phyloP scores from a whole-genome alignment of 2,888 invertebrate genomes.

The Apodemia mormo region DNA sequence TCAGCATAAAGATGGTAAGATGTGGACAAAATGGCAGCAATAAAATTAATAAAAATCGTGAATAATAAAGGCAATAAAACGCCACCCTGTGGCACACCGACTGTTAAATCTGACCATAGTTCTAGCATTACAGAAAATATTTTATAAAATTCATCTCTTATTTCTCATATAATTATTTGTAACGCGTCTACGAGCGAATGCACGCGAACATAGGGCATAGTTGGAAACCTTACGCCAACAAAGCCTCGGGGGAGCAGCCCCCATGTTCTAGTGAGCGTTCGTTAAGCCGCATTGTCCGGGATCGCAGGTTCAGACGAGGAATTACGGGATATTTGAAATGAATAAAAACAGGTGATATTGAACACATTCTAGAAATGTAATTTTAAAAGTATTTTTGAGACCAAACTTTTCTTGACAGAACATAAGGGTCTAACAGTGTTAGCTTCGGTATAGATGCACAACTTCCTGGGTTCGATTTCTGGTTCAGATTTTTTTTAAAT shows the following conservation, averaged over 20 bases:
- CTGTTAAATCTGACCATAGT: too few species aligned
- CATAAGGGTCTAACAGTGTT: too few species aligned
- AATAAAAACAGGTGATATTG: background rate
- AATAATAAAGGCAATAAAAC: too few species aligned
- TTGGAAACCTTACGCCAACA: constrained; percentile 25
- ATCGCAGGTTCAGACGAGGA: constrained; percentile 33
- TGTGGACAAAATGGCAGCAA: too few species aligned
- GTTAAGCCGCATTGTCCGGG: constrained; percentile 57
- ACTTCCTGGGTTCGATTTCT: too few species aligned
- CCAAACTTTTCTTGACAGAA: too few species aligned
- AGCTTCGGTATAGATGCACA: too few species aligned
- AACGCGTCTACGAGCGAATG: background rate
- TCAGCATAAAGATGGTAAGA: too few species aligned
- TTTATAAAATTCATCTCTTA: background rate
- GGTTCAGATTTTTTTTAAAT: too few species aligned
- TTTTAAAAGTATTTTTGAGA: too few species aligned
- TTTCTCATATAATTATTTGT: background rate
- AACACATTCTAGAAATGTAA: background rate
- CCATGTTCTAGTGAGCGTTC: constrained; percentile 55
- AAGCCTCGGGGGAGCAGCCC: constrained; percentile 30
- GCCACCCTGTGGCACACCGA: too few species aligned
- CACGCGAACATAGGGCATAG: background rate
- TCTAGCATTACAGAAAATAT: background rate
- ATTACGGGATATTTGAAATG: background rate
- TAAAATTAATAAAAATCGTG: too few species aligned